phyloP scores from a whole-genome alignment of 2,797 vertebrate species.

The Trichosurus vulpecula region DNA sequence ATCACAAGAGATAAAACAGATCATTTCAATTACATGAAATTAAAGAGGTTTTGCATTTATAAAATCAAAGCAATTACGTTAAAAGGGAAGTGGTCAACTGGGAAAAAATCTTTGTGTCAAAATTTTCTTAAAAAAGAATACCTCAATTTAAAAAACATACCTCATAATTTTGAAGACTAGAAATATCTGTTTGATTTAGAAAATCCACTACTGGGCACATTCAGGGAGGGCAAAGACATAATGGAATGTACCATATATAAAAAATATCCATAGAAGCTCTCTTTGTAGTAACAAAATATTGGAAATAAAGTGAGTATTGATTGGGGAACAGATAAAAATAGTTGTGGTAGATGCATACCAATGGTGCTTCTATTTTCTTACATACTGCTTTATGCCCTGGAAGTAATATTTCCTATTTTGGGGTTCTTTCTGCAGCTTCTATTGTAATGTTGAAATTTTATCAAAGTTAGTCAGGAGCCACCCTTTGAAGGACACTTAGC shows the following conservation, averaged over 20 bases:
- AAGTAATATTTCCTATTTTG: too few relatives aligned
- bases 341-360: too few relatives aligned
- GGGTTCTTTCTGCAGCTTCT: too few relatives aligned
- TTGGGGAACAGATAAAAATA: too few relatives aligned
- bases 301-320: background rate
- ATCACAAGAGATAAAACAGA: background rate
- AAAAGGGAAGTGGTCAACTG: background rate
- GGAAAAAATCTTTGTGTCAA: background rate
- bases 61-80: background rate
- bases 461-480: too few relatives aligned
- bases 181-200: background rate
- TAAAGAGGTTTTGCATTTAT: background rate
- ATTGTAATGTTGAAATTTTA: too few relatives aligned
- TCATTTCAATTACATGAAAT: background rate
- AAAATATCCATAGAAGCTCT: background rate
- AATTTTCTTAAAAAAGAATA: background rate
- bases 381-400: too few relatives aligned
- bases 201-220: background rate
- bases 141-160: too few relatives aligned
- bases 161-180: background rate
- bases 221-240: background rate
- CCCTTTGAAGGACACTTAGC: too few relatives aligned
- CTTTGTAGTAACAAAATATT: background rate
- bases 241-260: background rate
- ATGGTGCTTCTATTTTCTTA: too few relatives aligned